Evolutionary conservation across 2,888 invertebrate genomes (phyloP), one percentile per base, ranked within the genome.

Genomic region (Rhyacophila evoluta): DNA sequence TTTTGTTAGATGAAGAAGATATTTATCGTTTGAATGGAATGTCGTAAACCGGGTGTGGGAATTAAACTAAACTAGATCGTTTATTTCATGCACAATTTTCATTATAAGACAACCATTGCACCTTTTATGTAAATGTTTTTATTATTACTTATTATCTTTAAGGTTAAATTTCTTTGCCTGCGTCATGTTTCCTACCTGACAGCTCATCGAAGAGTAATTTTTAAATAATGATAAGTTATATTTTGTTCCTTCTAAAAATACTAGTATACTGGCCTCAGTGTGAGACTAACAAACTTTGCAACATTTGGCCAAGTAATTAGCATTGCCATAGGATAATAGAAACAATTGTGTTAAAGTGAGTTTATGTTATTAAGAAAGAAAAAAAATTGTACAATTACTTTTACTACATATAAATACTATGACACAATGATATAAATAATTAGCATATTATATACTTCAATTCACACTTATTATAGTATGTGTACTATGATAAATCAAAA

Each of bases 61-160:
- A 55, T 19, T 55, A 55, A 55, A 55, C 19, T 55, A 55, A 55
- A 55, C 55, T 55, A 55, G 25, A 55, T 55, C 8, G 55, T 55
- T 55, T 55, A 55, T 55, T 55, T 55, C 0, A 55, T 55, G 55
- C 55, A 55, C 55, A 55, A 55, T 19, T 55, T 19, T 55, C 55
- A 55, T 3, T 55, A 55, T 55, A 55, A 55, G 55, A 55, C 55
- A 55, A 55, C 55, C 55, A 55, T 55, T 55, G 55, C 55, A 55
- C 55, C 2, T 15, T 55, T 55, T 55, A 19, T 55, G 55, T 55
- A 55, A 55, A 55, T 55, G 55, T 55, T 55, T 55, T 25, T 10
- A 55, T 55, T 55, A 55, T 55, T 33, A 55, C 19, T 25, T 55
- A 25, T 55, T 55, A 55, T 55, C 15, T 39, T 39, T 55, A 55